Base-by-base conservation (phyloP, 2,888 invertebrate species). In the Hymenopus coronatus region DNA sequence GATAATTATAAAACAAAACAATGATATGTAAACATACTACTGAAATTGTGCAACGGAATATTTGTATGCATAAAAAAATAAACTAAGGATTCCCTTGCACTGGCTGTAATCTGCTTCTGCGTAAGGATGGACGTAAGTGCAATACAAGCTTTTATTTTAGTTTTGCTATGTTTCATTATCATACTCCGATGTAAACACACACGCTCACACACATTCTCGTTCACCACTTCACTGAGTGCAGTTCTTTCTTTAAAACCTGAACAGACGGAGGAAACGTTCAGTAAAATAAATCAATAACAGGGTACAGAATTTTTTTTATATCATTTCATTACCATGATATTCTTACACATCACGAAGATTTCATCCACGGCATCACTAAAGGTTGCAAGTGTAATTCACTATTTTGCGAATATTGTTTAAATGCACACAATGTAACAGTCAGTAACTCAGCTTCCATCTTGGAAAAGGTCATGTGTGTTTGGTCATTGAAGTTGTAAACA, bases 401-500 rank as follows among this genome's bases (percentile, higher is more conserved):
- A 20, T 25, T 70, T 70, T 20, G 25, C 15, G 54, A 70, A 70
- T 25, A 70, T 6, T 70, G 54, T 90, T 90, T 89, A 90, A 54
- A 89, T 89, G 83, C 91, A 90, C 91, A 91, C 91, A 90, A 91
- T 89, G 89, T 88, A 88, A 90, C 88, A 89, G 90, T 91, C 91
- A 90, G 91, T 90, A 90, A 91, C 91, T 91, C 90, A 91, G 91
- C 91, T 91, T 91, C 91, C 92, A 92, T 92, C 92, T 92, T 92
- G 91, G 91, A 92, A 92, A 92, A 92, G 92, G 92, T 92, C 92
- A 92, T 92, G 92, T 92, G 92, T 92, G 91, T 90, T 88, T 87
- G 86, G 89, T 89, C 85, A 82, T 84, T 90, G 84, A 83, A 92
- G 93, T 93, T 94, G 94, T 94, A 94, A 94, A 94, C 94, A 94